A percentile compares a stretch with the other conserved stretches of the same genome.
Conservation (phyloP, 2,888 invertebrate genomes). For the Minunthozetes semirufus region DNA sequence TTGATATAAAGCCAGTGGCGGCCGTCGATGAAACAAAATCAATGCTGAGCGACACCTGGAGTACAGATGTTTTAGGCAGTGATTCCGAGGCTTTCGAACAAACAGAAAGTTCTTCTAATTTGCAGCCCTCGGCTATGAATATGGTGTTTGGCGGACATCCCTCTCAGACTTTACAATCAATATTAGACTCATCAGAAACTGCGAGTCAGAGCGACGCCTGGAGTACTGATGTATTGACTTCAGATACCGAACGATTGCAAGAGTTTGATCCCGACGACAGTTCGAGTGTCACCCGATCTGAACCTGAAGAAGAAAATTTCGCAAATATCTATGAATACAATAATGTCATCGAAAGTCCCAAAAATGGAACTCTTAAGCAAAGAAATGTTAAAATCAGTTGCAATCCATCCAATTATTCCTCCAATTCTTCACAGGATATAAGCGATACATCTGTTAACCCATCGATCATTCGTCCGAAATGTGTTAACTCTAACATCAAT, state of each 20-base stretch:
- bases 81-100: slow-evolving; percentile 90
- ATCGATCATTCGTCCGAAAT: neutral
- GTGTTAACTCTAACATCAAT: neutral
- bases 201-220: slow-evolving; percentile 80
- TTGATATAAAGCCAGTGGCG: slow-evolving; percentile 72
- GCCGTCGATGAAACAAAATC: slow-evolving; percentile 91
- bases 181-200: slow-evolving; percentile 71
- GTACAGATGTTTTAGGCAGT: slow-evolving; percentile 92
- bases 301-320: slow-evolving; percentile 31
- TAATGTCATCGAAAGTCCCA: slow-evolving; percentile 10
- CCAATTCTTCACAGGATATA: neutral
- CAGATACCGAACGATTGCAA: slow-evolving; percentile 82
- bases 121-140: slow-evolving; percentile 1
- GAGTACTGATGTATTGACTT: slow-evolving; percentile 92
- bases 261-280: slow-evolving; percentile 68
- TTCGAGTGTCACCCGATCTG: slow-evolving; percentile 57
- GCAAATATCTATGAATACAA: slow-evolving; percentile 4
- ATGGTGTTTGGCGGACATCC: neutral
- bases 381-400: slow-evolving; percentile 1
- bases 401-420: neutral
- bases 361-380: slow-evolving; percentile 21
- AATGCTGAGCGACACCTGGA: slow-evolving; percentile 97
- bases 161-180: neutral
- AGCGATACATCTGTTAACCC: neutral
- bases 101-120: slow-evolving; percentile 50